phyloP scores from a whole-genome alignment of 2,888 invertebrate genomes.

The Lithodes maja region DNA sequence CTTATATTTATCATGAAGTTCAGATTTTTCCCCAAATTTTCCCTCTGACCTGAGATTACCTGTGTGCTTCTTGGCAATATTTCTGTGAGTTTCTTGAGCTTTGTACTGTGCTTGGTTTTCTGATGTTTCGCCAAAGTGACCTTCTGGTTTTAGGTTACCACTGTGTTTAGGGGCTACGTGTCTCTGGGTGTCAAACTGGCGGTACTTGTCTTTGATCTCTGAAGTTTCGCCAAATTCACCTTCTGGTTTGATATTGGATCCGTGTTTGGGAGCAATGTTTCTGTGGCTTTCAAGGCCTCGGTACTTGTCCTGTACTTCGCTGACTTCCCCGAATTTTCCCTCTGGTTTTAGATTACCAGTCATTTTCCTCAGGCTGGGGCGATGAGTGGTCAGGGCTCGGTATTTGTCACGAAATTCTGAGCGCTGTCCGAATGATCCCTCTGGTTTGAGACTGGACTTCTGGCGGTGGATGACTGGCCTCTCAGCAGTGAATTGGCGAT shows the following conservation, averaged over 20 bases:
- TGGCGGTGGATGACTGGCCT: conserved; percentile 48
- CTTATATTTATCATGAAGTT: conserved; percentile 59
- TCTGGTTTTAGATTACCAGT: conserved; percentile 45
- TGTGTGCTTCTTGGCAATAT: conserved; percentile 64
- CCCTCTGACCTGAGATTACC: conserved; percentile 62
- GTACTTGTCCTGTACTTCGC: conserved; percentile 60
- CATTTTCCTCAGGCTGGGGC: conserved; percentile 43
- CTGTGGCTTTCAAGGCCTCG: conserved; percentile 43
- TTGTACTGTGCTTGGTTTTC: conserved; percentile 60
- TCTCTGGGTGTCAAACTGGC: conserved; percentile 42
- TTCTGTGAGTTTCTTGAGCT: conserved; percentile 40
- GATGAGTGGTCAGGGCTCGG: conserved; percentile 4
- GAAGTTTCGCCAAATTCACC: conserved; percentile 59
- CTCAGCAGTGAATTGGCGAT: conserved; percentile 36
- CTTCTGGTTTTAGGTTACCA: conserved; percentile 56
- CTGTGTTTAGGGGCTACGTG: conserved; percentile 55
- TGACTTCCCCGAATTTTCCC: conserved; percentile 58
- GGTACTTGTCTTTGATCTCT: conserved; percentile 64
- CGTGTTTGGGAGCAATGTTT: conserved; percentile 56
- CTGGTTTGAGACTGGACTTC: conserved; percentile 33
- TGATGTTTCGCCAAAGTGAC: conserved; percentile 60
- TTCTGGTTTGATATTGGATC: conserved; percentile 39
- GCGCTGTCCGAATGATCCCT: conserved; percentile 57
- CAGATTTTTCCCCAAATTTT: conserved; percentile 58
- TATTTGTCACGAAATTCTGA: conserved; percentile 60